Evolutionary conservation across 2,797 vertebrate species (phyloP), one percentile per base, ranked within the genome.

Genomic region (Odontamblyopus lacepedii): DNA sequence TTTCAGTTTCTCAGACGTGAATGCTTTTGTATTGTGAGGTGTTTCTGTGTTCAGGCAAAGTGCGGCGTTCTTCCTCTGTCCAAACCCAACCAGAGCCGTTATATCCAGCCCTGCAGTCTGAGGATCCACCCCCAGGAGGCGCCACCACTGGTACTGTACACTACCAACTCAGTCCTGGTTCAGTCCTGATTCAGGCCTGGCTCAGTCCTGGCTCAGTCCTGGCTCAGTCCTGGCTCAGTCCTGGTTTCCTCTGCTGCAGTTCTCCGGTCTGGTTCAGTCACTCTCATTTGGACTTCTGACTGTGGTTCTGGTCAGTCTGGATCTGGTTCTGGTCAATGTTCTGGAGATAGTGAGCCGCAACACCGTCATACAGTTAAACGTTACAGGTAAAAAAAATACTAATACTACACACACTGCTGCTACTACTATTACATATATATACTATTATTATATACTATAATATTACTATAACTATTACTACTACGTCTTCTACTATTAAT

Each of bases 261-360:
- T 80, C 6, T 6, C 87, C 9, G 93, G 94, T 66, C 67, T 96
- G 32, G 5, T 95, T n/a, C 94, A 92, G 87, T 85, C 92, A 0
- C 3, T 95, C 56, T 89, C 92, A 0, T 15, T 94, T 0, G 32
- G 89, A 41, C 74, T 96, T 53, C 87, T 96, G 67, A 76, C 94
- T 0, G 12, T 88, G 29, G 41, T 94, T 26, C 71, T 96, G 26
- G 78, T 32, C 7, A 3, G 59, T 35, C 59, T 95, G 0, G 96
- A 98, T 85, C 83, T 89, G 68, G 72, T 91, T 0, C 85, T 98
- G 63, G 93, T 89, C 84, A 87, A 84, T 11, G 38, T 94, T 8
- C 92, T 99, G 35, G 89, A 93, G 76, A 80, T 95, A 74, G 92
- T 98, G 83, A 91, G 85, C 70, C 92, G 83, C 30, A 94, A 97